phyloP scores from a whole-genome alignment of 64 coral and sea anemone genomes.

The Platygyra sinensis region DNA sequence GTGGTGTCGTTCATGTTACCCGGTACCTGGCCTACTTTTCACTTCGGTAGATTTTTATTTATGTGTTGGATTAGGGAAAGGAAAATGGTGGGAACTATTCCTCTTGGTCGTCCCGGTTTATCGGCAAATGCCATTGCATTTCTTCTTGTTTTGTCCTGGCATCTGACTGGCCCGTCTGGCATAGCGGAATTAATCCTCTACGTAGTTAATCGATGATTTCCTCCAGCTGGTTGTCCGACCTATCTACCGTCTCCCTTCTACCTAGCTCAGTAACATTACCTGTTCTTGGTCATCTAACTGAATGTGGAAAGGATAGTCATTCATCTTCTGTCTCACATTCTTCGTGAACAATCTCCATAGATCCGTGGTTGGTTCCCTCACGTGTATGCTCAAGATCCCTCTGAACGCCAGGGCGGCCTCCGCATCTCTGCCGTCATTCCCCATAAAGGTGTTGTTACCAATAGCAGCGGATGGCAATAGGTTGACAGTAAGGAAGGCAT shows the following conservation, averaged over 20 bases:
- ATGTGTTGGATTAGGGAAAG: too few species aligned
- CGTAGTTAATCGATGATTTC: too few species aligned
- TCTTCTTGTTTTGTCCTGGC: too few species aligned
- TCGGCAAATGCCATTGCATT: too few species aligned
- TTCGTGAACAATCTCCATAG: slow-evolving; percentile 78
- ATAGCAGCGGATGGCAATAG: slow-evolving; percentile 79
- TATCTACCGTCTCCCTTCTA: neutral
- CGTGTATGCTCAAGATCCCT: slow-evolving; percentile 87
- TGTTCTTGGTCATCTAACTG: slow-evolving; percentile 54
- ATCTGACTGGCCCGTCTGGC: too few species aligned
- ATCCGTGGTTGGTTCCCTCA: slow-evolving; percentile 78
- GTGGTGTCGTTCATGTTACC: too few species aligned
- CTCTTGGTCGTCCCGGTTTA: too few species aligned
- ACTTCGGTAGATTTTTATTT: too few species aligned
- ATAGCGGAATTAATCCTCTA: too few species aligned
- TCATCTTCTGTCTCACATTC: slow-evolving; percentile 68
- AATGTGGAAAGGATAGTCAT: slow-evolving; percentile 72
- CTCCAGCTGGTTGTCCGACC: neutral
- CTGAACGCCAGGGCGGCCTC: slow-evolving; percentile 77
- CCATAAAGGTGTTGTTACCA: slow-evolving; percentile 91
- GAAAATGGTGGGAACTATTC: too few species aligned
- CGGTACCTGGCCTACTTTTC: too few species aligned
- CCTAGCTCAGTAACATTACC: slow-evolving; percentile 24
- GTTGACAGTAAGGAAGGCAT: slow-evolving; percentile 86
- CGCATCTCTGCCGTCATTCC: slow-evolving; percentile 82